phyloP scores from a whole-genome alignment of 2,113 vertebrate genomes.

The Phycodurus eques region DNA sequence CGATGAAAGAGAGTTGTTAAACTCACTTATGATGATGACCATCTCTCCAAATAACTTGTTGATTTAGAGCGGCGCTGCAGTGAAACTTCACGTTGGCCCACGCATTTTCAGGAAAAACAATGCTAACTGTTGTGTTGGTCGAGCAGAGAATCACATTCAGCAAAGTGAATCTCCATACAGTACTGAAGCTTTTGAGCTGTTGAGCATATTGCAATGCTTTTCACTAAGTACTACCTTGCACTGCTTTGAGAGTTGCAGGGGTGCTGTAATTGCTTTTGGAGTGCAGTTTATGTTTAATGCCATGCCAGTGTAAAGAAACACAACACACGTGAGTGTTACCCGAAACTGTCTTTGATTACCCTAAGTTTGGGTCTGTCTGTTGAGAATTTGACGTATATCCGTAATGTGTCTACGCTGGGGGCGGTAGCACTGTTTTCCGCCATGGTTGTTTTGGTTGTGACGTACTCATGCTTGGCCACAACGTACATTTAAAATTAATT shows the following conservation, averaged over 20 bases:
- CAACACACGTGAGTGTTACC: neutral
- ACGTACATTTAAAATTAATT: too few species aligned
- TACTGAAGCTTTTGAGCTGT: neutral
- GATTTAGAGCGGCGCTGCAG: neutral
- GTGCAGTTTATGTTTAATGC: neutral
- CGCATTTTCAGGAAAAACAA: neutral
- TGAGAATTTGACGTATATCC: too few species aligned
- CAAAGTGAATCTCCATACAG: neutral
- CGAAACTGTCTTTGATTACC: neutral
- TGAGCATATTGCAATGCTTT: neutral
- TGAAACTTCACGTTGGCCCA: neutral
- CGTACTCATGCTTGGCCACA: too few species aligned
- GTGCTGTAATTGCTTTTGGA: neutral
- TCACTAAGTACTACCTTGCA: neutral
- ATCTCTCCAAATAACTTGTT: neutral
- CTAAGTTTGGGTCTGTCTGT: neutral
- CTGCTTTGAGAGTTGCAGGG: neutral
- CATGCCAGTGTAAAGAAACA: neutral
- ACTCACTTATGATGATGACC: neutral
- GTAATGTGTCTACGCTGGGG: too few species aligned
- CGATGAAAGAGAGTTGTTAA: constrained; percentile 1
- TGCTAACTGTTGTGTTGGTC: neutral
- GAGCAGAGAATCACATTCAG: neutral
- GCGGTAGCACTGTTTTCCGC: too few species aligned
- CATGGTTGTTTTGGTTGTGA: too few species aligned